A percentile compares a stretch with the other conserved stretches of the same genome.
phyloP scores from a whole-genome alignment of 2,113 vertebrate species.

The Rhinoptilus africanus region DNA sequence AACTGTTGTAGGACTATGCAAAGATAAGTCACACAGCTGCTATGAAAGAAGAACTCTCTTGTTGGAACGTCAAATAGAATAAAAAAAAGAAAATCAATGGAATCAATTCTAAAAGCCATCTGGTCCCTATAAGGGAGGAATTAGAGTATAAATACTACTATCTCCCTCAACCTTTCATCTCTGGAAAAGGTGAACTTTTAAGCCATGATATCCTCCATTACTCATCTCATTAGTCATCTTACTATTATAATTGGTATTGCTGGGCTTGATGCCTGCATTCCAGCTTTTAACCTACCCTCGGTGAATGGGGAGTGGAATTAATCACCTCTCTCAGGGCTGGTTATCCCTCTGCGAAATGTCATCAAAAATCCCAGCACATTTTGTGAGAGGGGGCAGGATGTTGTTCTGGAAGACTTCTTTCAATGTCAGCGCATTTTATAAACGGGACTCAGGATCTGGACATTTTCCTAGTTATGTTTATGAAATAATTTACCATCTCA shows the following conservation, averaged over 20 bases:
- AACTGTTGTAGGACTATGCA: not conserved
- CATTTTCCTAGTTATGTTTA: not conserved
- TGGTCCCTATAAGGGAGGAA: not conserved
- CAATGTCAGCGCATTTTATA: not conserved
- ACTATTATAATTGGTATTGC: not conserved
- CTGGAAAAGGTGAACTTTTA: conserved; percentile 19
- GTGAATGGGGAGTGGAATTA: not conserved
- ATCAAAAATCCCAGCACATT: not conserved
- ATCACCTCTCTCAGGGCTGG: not conserved
- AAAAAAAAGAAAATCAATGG: not conserved
- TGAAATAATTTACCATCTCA: not conserved
- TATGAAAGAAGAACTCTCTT: not conserved
- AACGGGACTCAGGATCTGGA: not conserved
- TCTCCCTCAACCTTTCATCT: not conserved
- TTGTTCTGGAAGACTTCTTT: not conserved
- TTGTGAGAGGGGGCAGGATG: not conserved
- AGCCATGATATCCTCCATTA: not conserved
- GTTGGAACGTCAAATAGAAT: not conserved
- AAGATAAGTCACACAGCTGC: not conserved
- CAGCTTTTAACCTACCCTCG: not conserved
- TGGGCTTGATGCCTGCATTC: not conserved
- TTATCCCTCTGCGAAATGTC: not conserved
- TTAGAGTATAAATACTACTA: not conserved
- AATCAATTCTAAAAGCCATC: not conserved
- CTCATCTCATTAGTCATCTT: conserved; percentile 7